Evolutionary conservation across 2,888 invertebrate genomes (phyloP).

Genomic region (Mylabris sibirica): DNA sequence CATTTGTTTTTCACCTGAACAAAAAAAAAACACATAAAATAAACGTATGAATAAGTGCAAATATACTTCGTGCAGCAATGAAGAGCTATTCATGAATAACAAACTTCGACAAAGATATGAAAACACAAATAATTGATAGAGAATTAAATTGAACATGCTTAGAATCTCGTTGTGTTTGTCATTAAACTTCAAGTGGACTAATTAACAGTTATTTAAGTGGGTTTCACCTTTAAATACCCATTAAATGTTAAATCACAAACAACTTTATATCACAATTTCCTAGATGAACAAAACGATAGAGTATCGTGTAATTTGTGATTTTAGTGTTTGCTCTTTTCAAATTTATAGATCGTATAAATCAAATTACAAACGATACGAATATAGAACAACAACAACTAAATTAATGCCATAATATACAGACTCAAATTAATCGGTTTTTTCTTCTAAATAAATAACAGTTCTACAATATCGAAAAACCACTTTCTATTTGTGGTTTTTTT

Average conservation of each 20-base stretch:
- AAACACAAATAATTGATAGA: no score
- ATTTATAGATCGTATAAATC: constrained; percentile 2
- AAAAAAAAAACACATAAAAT: not conserved
- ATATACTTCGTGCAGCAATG: no score
- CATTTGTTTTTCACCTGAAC: not conserved
- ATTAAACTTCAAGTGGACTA: constrained; percentile 2
- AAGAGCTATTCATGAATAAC: no score
- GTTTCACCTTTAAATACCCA: constrained; percentile 12
- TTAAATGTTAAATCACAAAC: constrained; percentile 11
- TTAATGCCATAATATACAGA: not conserved
- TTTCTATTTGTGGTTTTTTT: not conserved
- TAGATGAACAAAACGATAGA: not conserved
- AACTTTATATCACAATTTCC: constrained; percentile 9
- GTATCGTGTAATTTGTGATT: not conserved
- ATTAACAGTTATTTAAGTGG: constrained; percentile 26
- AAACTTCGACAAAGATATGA: no score
- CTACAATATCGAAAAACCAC: not conserved
- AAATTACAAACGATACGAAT: not conserved
- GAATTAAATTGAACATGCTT: no score
- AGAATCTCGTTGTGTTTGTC: no score
- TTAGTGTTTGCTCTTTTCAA: not conserved
- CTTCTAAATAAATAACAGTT: no score
- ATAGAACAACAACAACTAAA: constrained; percentile 1
- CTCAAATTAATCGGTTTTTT: no score
- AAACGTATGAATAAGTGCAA: not conserved